A percentile compares a stretch with the other conserved stretches of the same genome.
These are phyloP conservation scores for Spodoptera frugiperda DNA, from an alignment of 1,140 invertebrate genomes.

Conservation along the genomic window DNA sequence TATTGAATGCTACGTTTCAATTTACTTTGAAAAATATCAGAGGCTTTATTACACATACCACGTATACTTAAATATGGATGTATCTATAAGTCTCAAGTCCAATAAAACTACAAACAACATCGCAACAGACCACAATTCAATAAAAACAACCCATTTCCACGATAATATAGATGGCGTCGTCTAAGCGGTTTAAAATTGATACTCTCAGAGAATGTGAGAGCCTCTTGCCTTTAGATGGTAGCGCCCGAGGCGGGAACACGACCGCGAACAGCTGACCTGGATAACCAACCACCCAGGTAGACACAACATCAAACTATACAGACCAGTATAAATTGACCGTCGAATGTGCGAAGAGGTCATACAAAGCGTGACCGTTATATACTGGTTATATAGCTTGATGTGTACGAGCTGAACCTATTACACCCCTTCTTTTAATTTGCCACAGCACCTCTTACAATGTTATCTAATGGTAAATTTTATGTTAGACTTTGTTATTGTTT, in stretches of 20 bases:
- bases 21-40: too few species aligned
- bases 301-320: too few species aligned
- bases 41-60: too few species aligned
- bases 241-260: slow-evolving; percentile 25
- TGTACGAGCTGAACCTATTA: slow-evolving; percentile 26
- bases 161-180: slow-evolving; percentile 3
- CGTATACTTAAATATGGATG: too few species aligned
- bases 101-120: not conserved
- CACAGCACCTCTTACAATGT: slow-evolving; percentile 19
- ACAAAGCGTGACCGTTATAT: too few species aligned
- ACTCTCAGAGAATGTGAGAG: not conserved
- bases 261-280: slow-evolving; percentile 27
- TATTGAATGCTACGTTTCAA: too few species aligned
- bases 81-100: not conserved
- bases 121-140: not conserved
- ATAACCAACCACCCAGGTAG: slow-evolving; percentile 34
- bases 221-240: not conserved
- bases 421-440: slow-evolving; percentile 19
- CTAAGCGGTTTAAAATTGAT: slow-evolving; percentile 29
- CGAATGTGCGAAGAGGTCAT: too few species aligned
- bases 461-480: slow-evolving; percentile 10
- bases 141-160: not conserved
- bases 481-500: not conserved
- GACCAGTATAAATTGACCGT: too few species aligned
- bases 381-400: too few species aligned